Percentiles rank a stretch among this genome's conserved stretches.
These are phyloP conservation scores for Margarornis squamiger DNA, from an alignment of 2,797 vertebrate species.

Conservation along the genomic window DNA sequence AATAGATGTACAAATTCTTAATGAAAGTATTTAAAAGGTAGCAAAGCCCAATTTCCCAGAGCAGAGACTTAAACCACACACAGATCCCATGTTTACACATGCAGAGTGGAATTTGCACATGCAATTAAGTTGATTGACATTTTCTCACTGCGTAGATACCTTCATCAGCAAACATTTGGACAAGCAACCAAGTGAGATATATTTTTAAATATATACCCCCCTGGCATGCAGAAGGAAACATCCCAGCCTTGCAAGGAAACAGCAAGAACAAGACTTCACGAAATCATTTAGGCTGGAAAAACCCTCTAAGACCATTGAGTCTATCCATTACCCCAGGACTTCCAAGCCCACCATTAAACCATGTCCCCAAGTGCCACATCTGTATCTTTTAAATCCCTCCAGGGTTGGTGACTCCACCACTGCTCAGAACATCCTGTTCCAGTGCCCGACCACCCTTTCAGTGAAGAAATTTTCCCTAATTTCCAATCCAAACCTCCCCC, in stretches of 20 bases:
- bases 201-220: conserved; percentile 12
- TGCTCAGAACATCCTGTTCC: not conserved
- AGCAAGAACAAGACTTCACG: not conserved
- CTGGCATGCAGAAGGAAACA: not conserved
- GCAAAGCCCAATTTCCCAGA: conserved; percentile 1
- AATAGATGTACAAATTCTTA: not conserved
- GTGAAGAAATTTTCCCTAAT: not conserved
- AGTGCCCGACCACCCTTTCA: not conserved
- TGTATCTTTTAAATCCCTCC: not conserved
- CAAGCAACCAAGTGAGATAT: conserved; percentile 27
- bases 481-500: not conserved
- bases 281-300: not conserved
- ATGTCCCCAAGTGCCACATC: not conserved
- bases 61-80: not conserved
- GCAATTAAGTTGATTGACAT: conserved; percentile 65
- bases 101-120: conserved; percentile 61
- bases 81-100: conserved; percentile 41
- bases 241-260: not conserved
- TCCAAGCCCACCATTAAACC: not conserved
- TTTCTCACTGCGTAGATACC: conserved; percentile 31
- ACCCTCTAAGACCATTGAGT: not conserved
- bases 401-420: not conserved
- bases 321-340: not conserved
- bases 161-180: conserved; percentile 58
- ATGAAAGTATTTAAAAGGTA: not conserved